A percentile compares a stretch with the other conserved stretches of the same genome.
These are phyloP conservation scores for Epizoanthus scotinus DNA, from an alignment of 92 coral and sea anemone species.

Conservation along the genomic window DNA sequence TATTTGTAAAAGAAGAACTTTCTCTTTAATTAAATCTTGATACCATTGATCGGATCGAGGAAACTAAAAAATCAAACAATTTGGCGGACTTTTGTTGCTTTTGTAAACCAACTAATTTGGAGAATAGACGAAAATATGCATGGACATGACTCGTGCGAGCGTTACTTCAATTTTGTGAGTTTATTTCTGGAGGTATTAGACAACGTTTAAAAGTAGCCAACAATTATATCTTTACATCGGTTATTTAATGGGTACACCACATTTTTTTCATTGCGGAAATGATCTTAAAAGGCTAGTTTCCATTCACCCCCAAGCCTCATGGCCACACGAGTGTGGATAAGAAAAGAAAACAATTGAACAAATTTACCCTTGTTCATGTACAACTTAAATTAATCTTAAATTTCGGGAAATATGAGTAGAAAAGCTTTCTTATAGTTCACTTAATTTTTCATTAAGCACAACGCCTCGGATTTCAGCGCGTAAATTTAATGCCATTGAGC, in stretches of 20 bases:
- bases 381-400: constrained; percentile 67
- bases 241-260: constrained; percentile 4
- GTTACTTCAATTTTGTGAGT: not conserved
- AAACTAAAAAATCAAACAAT: constrained; percentile 59
- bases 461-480: constrained; percentile 17
- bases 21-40: constrained; percentile 43
- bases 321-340: constrained; percentile 8
- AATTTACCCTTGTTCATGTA: constrained; percentile 40
- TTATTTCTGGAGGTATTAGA: constrained; percentile 44
- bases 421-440: constrained; percentile 44
- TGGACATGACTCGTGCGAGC: constrained; percentile 6
- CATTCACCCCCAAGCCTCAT: not conserved
- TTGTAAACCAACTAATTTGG: constrained; percentile 55
- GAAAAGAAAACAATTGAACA: constrained; percentile 40
- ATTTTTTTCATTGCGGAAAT: constrained; percentile 33
- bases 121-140: constrained; percentile 47
- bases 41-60: constrained; percentile 45
- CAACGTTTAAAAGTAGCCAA: not conserved
- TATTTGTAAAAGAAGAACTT: constrained; percentile 44
- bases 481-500: constrained; percentile 28
- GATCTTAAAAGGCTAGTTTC: not conserved
- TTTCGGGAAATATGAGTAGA: constrained; percentile 65
- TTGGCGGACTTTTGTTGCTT: constrained; percentile 56
- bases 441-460: constrained; percentile 36
- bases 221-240: not conserved